phyloP scores from a whole-genome alignment of 2,888 invertebrate genomes.

The Eumacrocentrus americanus region DNA sequence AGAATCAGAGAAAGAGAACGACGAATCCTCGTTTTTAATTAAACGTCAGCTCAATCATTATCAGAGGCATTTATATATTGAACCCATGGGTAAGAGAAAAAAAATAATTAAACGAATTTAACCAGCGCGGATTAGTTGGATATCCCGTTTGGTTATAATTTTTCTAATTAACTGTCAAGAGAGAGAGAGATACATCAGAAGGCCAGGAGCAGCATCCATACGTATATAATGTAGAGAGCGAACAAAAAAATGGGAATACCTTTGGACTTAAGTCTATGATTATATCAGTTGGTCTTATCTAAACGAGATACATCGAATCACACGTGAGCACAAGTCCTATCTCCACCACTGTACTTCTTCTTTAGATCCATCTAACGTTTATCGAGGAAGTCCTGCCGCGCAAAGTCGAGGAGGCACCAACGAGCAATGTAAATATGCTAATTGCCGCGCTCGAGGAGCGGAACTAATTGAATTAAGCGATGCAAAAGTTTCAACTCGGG shows the following conservation, averaged over 20 bases:
- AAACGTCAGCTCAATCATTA: not conserved
- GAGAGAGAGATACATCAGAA: no score
- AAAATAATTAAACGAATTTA: not conserved
- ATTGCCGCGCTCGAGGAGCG: slow-evolving; percentile 43
- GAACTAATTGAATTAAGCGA: slow-evolving; percentile 50
- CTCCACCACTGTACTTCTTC: not conserved
- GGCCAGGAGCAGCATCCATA: not conserved
- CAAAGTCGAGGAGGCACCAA: slow-evolving; percentile 21
- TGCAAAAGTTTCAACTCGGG: slow-evolving; percentile 43
- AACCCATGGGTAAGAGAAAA: not conserved
- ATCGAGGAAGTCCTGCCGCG: slow-evolving; percentile 8
- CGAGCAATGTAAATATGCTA: slow-evolving; percentile 45
- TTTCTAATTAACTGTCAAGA: not conserved
- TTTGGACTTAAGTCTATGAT: slow-evolving; percentile 5
- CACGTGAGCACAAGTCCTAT: not conserved
- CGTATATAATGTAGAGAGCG: not conserved
- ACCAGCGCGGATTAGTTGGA: not conserved
- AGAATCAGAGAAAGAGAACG: not conserved
- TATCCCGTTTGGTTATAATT: not conserved
- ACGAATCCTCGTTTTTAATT: not conserved
- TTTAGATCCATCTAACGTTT: slow-evolving; percentile 4
- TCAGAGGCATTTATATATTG: not conserved
- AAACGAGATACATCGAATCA: slow-evolving; percentile 25
- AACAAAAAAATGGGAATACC: slow-evolving; percentile 2
- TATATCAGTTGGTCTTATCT: slow-evolving; percentile 20